Evolutionary conservation across 1,140 invertebrate genomes (phyloP).

Genomic region (Drosophila persimilis): DNA sequence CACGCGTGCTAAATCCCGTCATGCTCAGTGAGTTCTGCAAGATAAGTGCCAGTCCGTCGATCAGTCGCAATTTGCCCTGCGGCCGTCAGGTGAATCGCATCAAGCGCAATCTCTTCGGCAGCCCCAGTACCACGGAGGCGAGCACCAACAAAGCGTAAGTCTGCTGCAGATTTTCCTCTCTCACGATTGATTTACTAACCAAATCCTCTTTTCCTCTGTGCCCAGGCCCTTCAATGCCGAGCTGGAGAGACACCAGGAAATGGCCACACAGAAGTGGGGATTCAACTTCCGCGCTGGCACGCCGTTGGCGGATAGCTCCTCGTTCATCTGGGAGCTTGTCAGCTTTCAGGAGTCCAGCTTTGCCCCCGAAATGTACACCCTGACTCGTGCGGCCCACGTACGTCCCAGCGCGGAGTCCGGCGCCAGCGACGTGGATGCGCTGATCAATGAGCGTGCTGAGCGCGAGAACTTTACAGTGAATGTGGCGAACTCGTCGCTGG

Average conservation of each 20-base stretch:
- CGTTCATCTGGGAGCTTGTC: conserved; percentile 78
- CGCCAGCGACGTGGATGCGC: conserved; percentile 57
- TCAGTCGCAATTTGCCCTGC: conserved; percentile 64
- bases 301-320: conserved; percentile 57
- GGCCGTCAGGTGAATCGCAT: conserved; percentile 72
- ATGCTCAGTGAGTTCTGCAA: conserved; percentile 69
- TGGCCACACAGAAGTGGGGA: conserved; percentile 77
- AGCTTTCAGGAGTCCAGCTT: conserved; percentile 68
- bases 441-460: conserved; percentile 75
- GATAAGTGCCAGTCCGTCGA: conserved; percentile 61
- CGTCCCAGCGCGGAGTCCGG: conserved; percentile 35
- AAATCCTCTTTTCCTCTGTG: conserved; percentile 1
- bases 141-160: conserved; percentile 70
- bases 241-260: conserved; percentile 72
- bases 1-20: conserved; percentile 72
- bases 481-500: conserved; percentile 57
- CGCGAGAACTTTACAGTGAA: conserved; percentile 65
- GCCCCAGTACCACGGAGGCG: conserved; percentile 30
- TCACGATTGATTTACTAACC: not conserved
- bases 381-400: conserved; percentile 79
- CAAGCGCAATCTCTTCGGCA: conserved; percentile 78
- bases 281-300: conserved; percentile 77
- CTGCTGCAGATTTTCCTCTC: not conserved
- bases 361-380: conserved; percentile 78
- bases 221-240: conserved; percentile 65